Base-by-base conservation (phyloP, 2,113 vertebrate genomes). In the Leptosomus discolor region DNA sequence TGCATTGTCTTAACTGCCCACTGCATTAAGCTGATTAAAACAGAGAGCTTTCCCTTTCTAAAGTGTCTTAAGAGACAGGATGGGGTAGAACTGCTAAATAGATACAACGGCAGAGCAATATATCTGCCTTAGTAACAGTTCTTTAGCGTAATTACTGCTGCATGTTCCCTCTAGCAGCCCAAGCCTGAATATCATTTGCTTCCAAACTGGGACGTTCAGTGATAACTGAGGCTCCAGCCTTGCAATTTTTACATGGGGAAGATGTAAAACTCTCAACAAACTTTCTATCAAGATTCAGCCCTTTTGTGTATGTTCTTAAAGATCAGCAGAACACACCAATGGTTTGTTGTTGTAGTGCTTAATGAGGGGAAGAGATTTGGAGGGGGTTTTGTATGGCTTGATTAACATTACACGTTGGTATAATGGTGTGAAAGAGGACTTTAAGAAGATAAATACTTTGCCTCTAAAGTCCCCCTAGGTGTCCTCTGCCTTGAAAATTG, bases 1-100 rank as follows among this genome's bases (percentile, higher is more conserved):
- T 82, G 45, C 73, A 69, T 19, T 27, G 36, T 83, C 16, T 46
- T 87, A 48, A 93, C 64, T 78, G 79, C 51, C 87, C 61, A 13
- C 30, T 75, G 71, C 68, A 95, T 94, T 81, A 76, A 51, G 83
- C 71, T 94, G 94, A 89, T 97, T 92, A 95, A 90, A 95, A 43
- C 50, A 37, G 64, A 60, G 76, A 56, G 58, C 41, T 74, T 85
- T 70, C 20, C 27, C 53, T 93, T 92, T 86, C 53, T 54, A 39
- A 73, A 60, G 53, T 73, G n/a, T 80, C 54, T 81, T 77, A 83
- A 85, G 82, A 57, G 76, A 37, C 58, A 74, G 68, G 39, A 53
- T 69, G 16, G 48, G 15, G 17, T 70, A 43, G 71, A 86, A 65
- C 30, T 81, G 86, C 58, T 91, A 41, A 90, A 81, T 26, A 78